phyloP scores from a whole-genome alignment of 2,113 vertebrate genomes.

The Thryonomys swinderianus region DNA sequence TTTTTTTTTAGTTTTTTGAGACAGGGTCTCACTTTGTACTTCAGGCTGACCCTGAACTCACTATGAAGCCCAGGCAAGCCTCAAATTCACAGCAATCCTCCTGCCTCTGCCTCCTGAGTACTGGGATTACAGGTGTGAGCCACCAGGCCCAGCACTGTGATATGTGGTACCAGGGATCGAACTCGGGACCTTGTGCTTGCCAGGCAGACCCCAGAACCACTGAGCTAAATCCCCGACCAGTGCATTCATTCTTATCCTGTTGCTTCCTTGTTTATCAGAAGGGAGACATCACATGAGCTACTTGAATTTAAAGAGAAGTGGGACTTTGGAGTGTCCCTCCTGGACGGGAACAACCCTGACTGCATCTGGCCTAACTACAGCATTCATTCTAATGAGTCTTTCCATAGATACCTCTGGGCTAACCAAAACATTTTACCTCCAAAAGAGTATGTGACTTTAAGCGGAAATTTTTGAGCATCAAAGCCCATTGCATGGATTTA shows the following conservation, averaged over 20 bases:
- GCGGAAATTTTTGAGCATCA: neutral
- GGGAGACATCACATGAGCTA: neutral
- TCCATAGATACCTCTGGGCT: neutral
- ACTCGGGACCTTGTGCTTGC: too few species aligned
- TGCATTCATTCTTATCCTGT: neutral
- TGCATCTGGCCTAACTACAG: accelerated
- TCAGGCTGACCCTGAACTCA: too few species aligned
- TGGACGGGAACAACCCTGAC: neutral
- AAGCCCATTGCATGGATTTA: conserved; percentile 55
- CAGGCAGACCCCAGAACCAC: too few species aligned
- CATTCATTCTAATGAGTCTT: neutral
- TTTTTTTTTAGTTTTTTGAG: too few species aligned
- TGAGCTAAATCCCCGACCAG: too few species aligned
- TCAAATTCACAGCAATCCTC: too few species aligned
- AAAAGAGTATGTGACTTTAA: neutral
- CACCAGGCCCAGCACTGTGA: too few species aligned
- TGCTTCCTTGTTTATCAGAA: neutral
- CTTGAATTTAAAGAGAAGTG: conserved; percentile 25
- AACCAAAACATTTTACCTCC: conserved; percentile 23
- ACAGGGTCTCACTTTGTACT: too few species aligned
- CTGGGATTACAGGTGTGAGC: too few species aligned
- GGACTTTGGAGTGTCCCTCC: neutral
- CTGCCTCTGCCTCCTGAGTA: too few species aligned
- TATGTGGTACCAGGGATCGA: too few species aligned
- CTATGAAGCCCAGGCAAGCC: too few species aligned